These are phyloP conservation scores for Nycticebus coucang DNA, from an alignment of 2,113 vertebrate species.

Conservation along the genomic window DNA sequence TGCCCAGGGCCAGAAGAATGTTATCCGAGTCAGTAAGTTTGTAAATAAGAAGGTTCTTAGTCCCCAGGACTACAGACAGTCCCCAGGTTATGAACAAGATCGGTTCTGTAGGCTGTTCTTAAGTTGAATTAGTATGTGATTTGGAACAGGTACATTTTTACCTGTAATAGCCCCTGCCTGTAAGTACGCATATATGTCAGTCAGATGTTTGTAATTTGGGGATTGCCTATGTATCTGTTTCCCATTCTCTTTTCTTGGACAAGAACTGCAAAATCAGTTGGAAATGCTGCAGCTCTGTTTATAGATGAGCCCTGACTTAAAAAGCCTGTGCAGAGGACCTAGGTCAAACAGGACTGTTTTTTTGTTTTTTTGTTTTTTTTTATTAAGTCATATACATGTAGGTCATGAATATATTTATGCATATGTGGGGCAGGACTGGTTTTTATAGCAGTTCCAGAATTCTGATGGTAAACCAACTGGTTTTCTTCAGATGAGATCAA, in stretches of 20 bases:
- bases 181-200: too few relatives aligned
- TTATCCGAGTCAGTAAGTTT: neutral
- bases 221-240: neutral
- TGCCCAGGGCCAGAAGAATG: neutral
- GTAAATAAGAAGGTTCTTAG: conserved; percentile 25
- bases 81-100: too few relatives aligned
- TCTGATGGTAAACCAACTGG: neutral
- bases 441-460: neutral
- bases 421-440: neutral
- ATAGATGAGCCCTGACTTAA: neutral
- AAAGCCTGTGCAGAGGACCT: neutral
- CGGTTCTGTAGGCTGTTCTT: too few relatives aligned
- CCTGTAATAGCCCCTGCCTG: too few relatives aligned
- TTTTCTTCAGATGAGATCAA: conserved; percentile 29
- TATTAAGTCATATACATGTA: too few relatives aligned
- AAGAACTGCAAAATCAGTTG: neutral
- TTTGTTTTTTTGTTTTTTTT: too few relatives aligned
- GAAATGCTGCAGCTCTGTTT: neutral
- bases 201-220: too few relatives aligned
- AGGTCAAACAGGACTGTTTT: neutral
- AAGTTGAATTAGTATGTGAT: too few relatives aligned
- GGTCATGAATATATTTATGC: too few relatives aligned
- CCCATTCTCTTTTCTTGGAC: conserved; percentile 13
- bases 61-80: neutral
- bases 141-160: too few relatives aligned